A percentile compares a stretch with the other conserved stretches of the same genome.
Conservation (phyloP, 30 jellyfish, hydroid and myxozoan species). For the Nemopilema nomurai region DNA sequence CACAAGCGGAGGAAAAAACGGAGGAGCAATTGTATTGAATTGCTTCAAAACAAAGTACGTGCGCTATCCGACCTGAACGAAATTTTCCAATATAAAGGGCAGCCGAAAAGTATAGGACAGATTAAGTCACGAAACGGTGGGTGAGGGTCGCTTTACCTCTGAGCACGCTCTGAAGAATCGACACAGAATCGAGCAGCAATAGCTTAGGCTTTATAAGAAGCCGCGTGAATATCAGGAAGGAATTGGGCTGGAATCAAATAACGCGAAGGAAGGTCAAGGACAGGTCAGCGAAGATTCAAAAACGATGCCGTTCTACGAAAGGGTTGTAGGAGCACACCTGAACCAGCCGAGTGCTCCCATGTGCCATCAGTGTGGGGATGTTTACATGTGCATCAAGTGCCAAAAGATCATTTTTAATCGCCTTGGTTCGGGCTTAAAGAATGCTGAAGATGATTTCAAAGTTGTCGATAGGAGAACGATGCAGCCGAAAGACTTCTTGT, state of each 20-base stretch:
- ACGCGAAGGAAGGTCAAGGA: not conserved
- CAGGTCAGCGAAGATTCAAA: not conserved
- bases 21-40: not conserved
- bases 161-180: too few relatives aligned
- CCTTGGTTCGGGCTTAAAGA: not conserved
- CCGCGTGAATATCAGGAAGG: too few relatives aligned
- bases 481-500: constrained; percentile 1
- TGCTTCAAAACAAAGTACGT: not conserved
- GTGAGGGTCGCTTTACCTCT: not conserved
- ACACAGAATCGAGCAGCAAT: not conserved
- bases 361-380: constrained; percentile 46
- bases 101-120: not conserved
- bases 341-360: constrained; percentile 1
- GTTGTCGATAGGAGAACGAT: constrained; percentile 3
- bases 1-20: not conserved
- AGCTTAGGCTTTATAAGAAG: not conserved
- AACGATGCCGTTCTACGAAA: constrained; percentile 23
- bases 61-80: not conserved
- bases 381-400: constrained; percentile 44
- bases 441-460: not conserved
- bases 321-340: not conserved
- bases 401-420: not conserved
- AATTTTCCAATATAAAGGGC: not conserved
- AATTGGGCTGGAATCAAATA: not conserved
- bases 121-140: not conserved